These are phyloP conservation scores for Pachypanchax playfairii DNA, from an alignment of 2,113 vertebrate genomes.

Conservation along the genomic window DNA sequence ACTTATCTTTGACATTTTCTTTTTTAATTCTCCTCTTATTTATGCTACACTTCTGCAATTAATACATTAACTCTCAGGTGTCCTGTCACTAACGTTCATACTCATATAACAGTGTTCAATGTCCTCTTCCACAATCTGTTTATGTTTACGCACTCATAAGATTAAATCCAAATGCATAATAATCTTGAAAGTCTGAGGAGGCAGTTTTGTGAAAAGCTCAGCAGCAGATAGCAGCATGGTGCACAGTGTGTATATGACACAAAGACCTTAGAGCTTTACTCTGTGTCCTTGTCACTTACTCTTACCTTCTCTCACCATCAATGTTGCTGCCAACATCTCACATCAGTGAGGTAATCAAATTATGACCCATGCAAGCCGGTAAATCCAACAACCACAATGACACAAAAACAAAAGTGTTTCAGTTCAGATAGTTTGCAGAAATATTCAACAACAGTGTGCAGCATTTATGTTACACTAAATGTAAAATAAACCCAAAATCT, in stretches of 20 bases:
- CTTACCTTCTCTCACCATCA: slow-evolving; percentile 63
- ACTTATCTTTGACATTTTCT: too few relatives aligned
- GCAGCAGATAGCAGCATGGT: slow-evolving; percentile 45
- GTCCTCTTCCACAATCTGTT: slow-evolving; percentile 41
- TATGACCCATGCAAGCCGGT: slow-evolving; percentile 56
- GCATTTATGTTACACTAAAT: neutral
- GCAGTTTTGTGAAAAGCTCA: slow-evolving; percentile 65
- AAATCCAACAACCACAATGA: slow-evolving; percentile 44
- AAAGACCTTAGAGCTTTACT: slow-evolving; percentile 56
- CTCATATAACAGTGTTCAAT: slow-evolving; percentile 28
- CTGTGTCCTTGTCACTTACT: slow-evolving; percentile 72
- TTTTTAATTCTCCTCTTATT: slow-evolving; percentile 32
- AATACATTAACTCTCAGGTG: slow-evolving; percentile 56
- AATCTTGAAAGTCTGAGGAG: slow-evolving; percentile 56
- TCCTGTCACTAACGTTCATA: slow-evolving; percentile 29
- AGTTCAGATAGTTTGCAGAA: neutral
- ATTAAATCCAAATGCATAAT: slow-evolving; percentile 58
- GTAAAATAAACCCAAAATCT: too few relatives aligned
- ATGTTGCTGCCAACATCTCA: slow-evolving; percentile 53
- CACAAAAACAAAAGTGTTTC: neutral
- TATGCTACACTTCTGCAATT: slow-evolving; percentile 40
- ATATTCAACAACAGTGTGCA: neutral
- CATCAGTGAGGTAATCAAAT: slow-evolving; percentile 69
- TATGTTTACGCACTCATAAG: slow-evolving; percentile 47
- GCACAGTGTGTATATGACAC: slow-evolving; percentile 41